These are phyloP conservation scores for Ditula angustiorana DNA, from an alignment of 2,888 invertebrate species.

Conservation along the genomic window DNA sequence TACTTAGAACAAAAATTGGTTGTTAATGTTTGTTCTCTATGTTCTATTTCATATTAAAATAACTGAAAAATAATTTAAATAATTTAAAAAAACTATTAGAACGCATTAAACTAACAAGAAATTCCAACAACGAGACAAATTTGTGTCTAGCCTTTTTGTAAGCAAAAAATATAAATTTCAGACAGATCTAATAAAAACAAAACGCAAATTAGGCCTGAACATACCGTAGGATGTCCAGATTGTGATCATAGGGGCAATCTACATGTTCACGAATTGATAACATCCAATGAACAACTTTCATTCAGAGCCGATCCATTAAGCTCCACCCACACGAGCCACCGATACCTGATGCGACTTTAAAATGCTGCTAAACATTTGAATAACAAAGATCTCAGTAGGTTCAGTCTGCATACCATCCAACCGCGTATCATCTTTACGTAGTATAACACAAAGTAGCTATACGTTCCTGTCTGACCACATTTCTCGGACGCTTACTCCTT, in stretches of 20 bases:
- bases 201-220: slow-evolving; percentile 20
- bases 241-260: slow-evolving; percentile 66
- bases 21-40: background rate
- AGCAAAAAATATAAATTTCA: background rate
- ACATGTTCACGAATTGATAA: slow-evolving; percentile 75
- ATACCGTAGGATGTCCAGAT: slow-evolving; percentile 43
- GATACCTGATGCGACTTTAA: slow-evolving; percentile 59
- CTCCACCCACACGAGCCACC: slow-evolving; percentile 75
- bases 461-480: too few relatives aligned
- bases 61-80: background rate
- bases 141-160: background rate
- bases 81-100: background rate
- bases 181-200: slow-evolving; percentile 6
- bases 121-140: background rate
- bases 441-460: too few relatives aligned
- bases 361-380: slow-evolving; percentile 53
- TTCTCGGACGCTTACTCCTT: too few relatives aligned
- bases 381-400: background rate
- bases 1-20: background rate
- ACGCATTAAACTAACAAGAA: background rate
- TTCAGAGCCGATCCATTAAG: slow-evolving; percentile 70
- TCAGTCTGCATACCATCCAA: background rate
- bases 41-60: too few relatives aligned
- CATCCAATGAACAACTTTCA: slow-evolving; percentile 80
- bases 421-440: too few relatives aligned